Conservation (phyloP, 2,797 vertebrate species). For the Sebastes kiyomatsui region DNA sequence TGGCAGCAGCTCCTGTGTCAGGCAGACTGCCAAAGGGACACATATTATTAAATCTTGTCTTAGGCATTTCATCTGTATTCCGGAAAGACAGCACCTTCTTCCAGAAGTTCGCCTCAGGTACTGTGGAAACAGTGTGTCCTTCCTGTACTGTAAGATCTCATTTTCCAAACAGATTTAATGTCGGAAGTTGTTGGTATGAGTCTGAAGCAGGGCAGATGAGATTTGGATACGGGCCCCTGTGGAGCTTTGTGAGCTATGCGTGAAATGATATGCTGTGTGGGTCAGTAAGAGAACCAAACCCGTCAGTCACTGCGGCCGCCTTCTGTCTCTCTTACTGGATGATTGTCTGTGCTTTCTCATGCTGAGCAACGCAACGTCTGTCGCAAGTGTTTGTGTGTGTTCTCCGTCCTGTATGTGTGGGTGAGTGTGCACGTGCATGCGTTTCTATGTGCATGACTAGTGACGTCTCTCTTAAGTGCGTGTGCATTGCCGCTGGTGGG, state of each 20-base stretch:
- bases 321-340: slow-evolving; percentile 28
- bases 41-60: slow-evolving; percentile 37
- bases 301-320: slow-evolving; percentile 43
- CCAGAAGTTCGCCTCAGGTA: slow-evolving; percentile 32
- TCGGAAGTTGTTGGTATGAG: slow-evolving; percentile 34
- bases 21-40: slow-evolving; percentile 31
- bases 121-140: slow-evolving; percentile 23
- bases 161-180: slow-evolving; percentile 49
- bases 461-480: not conserved
- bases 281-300: slow-evolving; percentile 55
- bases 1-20: slow-evolving; percentile 23
- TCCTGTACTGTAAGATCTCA: slow-evolving; percentile 27
- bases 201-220: slow-evolving; percentile 13
- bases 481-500: not conserved
- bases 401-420: not conserved
- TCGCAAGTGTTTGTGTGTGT: not conserved
- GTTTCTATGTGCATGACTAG: not conserved
- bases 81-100: slow-evolving; percentile 20
- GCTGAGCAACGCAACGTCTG: not conserved
- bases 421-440: not conserved
- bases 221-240: slow-evolving; percentile 33
- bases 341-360: slow-evolving; percentile 27
- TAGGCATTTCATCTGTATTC: slow-evolving; percentile 59
- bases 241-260: slow-evolving; percentile 25
- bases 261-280: slow-evolving; percentile 53